Evolutionary conservation across 2,113 vertebrate species (phyloP).

Genomic region (Centrocercus urophasianus): DNA sequence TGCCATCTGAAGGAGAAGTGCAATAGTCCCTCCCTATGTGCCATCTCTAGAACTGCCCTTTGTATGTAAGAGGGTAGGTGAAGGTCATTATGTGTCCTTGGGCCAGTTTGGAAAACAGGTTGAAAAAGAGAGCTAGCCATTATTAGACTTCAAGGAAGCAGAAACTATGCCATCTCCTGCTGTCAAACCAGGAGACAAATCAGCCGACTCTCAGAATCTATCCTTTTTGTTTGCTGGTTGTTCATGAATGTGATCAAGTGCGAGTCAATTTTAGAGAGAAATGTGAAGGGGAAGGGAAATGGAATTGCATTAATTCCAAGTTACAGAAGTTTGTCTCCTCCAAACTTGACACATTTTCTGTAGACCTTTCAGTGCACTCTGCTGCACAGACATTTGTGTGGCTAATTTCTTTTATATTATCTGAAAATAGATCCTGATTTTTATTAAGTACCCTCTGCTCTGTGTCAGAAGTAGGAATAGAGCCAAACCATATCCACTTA

Average conservation of each 20-base stretch:
- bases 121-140: neutral
- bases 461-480: conserved; percentile 5
- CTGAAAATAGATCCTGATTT: neutral
- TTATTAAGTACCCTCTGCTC: neutral
- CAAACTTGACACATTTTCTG: neutral
- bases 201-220: neutral
- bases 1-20: too few species aligned
- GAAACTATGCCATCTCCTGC: neutral
- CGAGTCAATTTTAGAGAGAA: neutral
- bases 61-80: neutral
- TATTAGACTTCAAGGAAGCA: neutral
- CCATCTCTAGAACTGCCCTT: neutral
- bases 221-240: neutral
- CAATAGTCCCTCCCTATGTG: too few species aligned
- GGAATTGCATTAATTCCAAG: neutral
- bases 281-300: neutral
- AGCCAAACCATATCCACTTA: neutral
- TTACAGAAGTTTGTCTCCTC: neutral
- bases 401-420: conserved; percentile 2
- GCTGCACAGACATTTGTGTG: neutral
- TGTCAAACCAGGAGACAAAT: neutral
- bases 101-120: neutral
- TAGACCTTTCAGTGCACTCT: neutral
- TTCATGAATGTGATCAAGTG: neutral
- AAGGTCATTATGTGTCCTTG: neutral